phyloP scores from a whole-genome alignment of 2,113 vertebrate genomes.

The Xenopus tropicalis region UCB_Xtro_10.0 CM004447.2:108291001-108291500 shows the following conservation, averaged over 20 bases:
- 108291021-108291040: too few relatives aligned
- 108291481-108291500: constrained; percentile 99
- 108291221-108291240: constrained; percentile 72
- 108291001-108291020: too few relatives aligned
- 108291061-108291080: too few relatives aligned
- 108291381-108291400: constrained; percentile 95
- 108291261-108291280: constrained; percentile 76
- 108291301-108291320: constrained; percentile 92
- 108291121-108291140: constrained; percentile 51
- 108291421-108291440: constrained; percentile 98
- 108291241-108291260: constrained; percentile 66
- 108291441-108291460: constrained; percentile 99
- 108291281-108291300: constrained; percentile 71
- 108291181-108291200: constrained; percentile 53
- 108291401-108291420: constrained; percentile 96
- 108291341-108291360: constrained; percentile 87
- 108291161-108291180: constrained; percentile 46
- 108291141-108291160: constrained; percentile 52
- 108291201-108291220: constrained; percentile 61
- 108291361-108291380: constrained; percentile 94
- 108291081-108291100: too few relatives aligned
- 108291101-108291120: constrained; percentile 25
- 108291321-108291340: constrained; percentile 95
- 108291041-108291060: too few relatives aligned
- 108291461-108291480: constrained; percentile 98